Percentiles rank a stretch among this genome's conserved stretches.
Evolutionary conservation across 2,888 invertebrate genomes (phyloP).

Genomic region (Nemotelus pantherinus): DNA sequence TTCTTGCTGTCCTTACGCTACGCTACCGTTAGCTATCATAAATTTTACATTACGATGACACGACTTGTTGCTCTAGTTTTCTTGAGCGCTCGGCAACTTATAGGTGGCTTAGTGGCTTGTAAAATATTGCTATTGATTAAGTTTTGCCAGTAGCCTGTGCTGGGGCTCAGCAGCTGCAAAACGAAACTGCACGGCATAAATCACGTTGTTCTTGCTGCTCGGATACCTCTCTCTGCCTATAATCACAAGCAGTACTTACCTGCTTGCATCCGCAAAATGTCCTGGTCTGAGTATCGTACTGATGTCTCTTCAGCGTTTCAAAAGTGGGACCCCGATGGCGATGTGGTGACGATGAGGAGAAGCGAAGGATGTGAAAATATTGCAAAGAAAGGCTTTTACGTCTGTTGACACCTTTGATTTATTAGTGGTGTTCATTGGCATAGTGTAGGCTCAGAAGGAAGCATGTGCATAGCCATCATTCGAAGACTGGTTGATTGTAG

Average conservation of each 20-base stretch:
- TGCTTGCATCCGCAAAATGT: slow-evolving; percentile 13
- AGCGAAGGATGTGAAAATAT: slow-evolving; percentile 34
- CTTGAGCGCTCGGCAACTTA: slow-evolving; percentile 41
- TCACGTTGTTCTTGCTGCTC: slow-evolving; percentile 30
- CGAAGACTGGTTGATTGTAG: slow-evolving; percentile 18
- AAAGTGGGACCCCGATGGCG: background rate
- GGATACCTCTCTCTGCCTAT: background rate
- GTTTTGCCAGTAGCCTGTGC: slow-evolving; percentile 37
- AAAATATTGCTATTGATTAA: slow-evolving; percentile 46
- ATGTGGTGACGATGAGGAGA: background rate
- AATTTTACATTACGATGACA: slow-evolving; percentile 45
- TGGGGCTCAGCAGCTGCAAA: slow-evolving; percentile 20
- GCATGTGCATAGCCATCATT: slow-evolving; percentile 13
- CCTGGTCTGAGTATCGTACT: background rate
- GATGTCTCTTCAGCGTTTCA: background rate
- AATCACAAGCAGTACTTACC: slow-evolving; percentile 9
- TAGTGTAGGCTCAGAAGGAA: background rate
- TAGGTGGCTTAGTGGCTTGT: slow-evolving; percentile 46
- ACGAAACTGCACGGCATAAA: slow-evolving; percentile 43
- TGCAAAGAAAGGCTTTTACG: slow-evolving; percentile 30
- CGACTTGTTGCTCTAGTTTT: slow-evolving; percentile 43
- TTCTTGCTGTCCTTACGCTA: background rate
- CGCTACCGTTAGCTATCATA: slow-evolving; percentile 31
- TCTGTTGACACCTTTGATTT: slow-evolving; percentile 29
- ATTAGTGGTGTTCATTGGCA: slow-evolving; percentile 38